Evolutionary conservation across 2,888 invertebrate species (phyloP).

Genomic region (Notodonta dromedarius): DNA sequence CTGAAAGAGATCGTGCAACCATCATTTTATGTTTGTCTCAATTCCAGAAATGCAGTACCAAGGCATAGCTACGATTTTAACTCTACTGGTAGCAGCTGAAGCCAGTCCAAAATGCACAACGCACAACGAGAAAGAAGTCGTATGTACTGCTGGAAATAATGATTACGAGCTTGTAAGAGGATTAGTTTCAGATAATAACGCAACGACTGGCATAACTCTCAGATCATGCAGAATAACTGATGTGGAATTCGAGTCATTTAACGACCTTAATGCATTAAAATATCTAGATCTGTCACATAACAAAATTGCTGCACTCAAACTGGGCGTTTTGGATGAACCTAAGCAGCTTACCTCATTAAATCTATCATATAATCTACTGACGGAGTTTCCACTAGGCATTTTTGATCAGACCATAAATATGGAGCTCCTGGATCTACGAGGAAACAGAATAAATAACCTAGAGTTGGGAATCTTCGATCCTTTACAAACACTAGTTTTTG

Average conservation of each 20-base stretch:
- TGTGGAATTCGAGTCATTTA: constrained; percentile 41
- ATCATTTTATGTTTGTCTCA: background rate
- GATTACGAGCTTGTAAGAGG: constrained; percentile 47
- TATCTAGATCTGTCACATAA: constrained; percentile 45
- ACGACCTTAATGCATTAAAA: constrained; percentile 31
- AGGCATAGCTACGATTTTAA: constrained; percentile 6
- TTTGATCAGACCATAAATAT: constrained; percentile 41
- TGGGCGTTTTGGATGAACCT: constrained; percentile 40
- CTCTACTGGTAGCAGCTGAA: constrained; percentile 19
- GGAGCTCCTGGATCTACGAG: constrained; percentile 40
- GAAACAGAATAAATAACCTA: constrained; percentile 38
- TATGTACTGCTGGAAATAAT: constrained; percentile 36
- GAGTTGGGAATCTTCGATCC: constrained; percentile 38
- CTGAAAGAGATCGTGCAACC: too few relatives aligned
- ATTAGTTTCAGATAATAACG: constrained; percentile 48
- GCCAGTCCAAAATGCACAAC: constrained; percentile 39
- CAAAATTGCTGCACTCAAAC: constrained; percentile 35
- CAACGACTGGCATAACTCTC: constrained; percentile 42
- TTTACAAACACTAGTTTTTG: constrained; percentile 30
- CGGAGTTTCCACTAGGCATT: constrained; percentile 34
- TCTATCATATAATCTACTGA: constrained; percentile 40
- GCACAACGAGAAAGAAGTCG: constrained; percentile 20
- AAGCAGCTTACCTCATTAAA: constrained; percentile 36
- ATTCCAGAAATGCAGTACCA: constrained; percentile 32
- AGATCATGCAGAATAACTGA: constrained; percentile 46